Percentiles rank a stretch among this genome's conserved stretches.
Evolutionary conservation across 1,140 invertebrate genomes (phyloP).

Genomic region (Cephus cinctus): DNA sequence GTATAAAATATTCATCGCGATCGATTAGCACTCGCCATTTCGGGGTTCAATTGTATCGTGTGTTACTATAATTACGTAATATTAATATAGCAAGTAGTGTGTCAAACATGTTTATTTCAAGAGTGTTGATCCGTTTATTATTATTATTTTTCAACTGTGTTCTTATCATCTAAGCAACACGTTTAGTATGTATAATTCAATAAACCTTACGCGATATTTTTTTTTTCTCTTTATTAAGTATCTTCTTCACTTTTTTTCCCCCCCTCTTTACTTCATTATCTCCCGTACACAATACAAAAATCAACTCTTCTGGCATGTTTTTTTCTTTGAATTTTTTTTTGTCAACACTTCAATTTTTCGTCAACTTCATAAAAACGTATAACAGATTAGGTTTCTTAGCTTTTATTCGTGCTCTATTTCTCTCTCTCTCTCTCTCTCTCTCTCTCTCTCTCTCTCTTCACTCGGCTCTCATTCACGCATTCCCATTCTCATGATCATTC

Average conservation of each 20-base stretch:
- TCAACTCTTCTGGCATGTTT: slow-evolving; percentile 23
- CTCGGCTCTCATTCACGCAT: neutral
- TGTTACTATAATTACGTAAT: too few relatives aligned
- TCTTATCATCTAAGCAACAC: slow-evolving; percentile 10
- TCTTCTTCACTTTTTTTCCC: neutral
- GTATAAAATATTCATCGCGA: too few relatives aligned
- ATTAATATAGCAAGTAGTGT: too few relatives aligned
- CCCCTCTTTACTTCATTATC: slow-evolving; percentile 10
- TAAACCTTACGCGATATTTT: slow-evolving; percentile 3
- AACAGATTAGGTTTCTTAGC: slow-evolving; percentile 26
- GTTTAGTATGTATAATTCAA: slow-evolving; percentile 7
- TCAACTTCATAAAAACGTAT: slow-evolving; percentile 22
- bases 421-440: slow-evolving; percentile 5
- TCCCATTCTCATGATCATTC: neutral
- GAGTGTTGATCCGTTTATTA: too few relatives aligned
- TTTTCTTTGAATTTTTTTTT: slow-evolving; percentile 11
- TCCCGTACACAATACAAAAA: slow-evolving; percentile 26
- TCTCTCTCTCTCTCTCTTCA: slow-evolving; percentile 4
- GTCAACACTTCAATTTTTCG: slow-evolving; percentile 6
- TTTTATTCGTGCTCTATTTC: too few relatives aligned
- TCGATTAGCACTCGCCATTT: too few relatives aligned
- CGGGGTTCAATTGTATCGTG: too few relatives aligned
- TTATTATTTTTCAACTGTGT: too few relatives aligned
- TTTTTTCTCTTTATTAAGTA: neutral
- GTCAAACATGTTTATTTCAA: too few relatives aligned